These are phyloP conservation scores for Parochlus steinenii DNA, from an alignment of 2,888 invertebrate genomes.

Conservation along the genomic window DNA sequence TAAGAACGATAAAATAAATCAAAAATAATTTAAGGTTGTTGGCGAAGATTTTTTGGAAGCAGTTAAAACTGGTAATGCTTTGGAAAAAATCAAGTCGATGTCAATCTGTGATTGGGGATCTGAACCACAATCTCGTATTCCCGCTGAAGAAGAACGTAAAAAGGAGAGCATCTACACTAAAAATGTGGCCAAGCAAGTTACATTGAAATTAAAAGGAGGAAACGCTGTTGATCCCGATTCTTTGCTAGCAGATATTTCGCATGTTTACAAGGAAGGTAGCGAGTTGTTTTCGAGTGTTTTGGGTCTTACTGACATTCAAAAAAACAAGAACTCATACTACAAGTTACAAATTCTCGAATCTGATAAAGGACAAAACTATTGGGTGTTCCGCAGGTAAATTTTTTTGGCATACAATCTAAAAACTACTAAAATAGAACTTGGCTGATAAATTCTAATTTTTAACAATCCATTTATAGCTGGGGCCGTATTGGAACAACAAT, in stretches of 20 bases:
- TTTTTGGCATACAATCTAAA: conserved; percentile 9
- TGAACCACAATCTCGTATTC: conserved; percentile 39
- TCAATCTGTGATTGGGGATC: conserved; percentile 66
- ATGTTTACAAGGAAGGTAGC: conserved; percentile 48
- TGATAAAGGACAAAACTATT: conserved; percentile 41
- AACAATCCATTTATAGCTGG: too few relatives aligned
- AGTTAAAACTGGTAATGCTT: conserved; percentile 34
- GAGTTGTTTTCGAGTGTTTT: conserved; percentile 32
- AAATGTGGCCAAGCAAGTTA: conserved; percentile 41
- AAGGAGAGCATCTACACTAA: conserved; percentile 31
- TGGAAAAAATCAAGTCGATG: conserved; percentile 12
- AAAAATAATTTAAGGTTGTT: conserved; percentile 56
- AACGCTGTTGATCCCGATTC: conserved; percentile 88
- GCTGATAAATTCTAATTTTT: conserved; percentile 56
- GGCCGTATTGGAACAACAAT: conserved; percentile 92
- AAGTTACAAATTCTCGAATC: conserved; percentile 79
- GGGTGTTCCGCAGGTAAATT: conserved; percentile 5
- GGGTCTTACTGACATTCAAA: conserved; percentile 69
- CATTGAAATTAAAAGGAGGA: conserved; percentile 59
- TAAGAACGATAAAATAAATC: conserved; percentile 13
- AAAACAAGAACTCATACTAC: conserved; percentile 84
- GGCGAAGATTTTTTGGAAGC: conserved; percentile 57
- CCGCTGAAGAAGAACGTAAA: conserved; percentile 36
- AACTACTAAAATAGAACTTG: conserved; percentile 1
- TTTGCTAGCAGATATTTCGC: conserved; percentile 55